phyloP scores from a whole-genome alignment of 2,888 invertebrate species.

The Scaptomyza caliginosa region DNA sequence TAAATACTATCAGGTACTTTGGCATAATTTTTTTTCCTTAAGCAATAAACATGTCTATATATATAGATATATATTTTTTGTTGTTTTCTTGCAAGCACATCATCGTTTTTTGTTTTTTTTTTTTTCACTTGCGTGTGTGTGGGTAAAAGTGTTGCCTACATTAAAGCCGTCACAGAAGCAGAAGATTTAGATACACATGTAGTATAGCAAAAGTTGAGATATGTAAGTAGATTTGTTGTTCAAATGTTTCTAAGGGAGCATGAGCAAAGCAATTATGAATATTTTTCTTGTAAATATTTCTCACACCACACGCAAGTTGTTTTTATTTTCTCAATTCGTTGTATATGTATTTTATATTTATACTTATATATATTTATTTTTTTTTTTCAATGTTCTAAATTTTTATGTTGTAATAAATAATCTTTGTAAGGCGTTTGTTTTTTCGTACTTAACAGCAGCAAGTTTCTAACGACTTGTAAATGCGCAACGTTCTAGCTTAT shows the following conservation, averaged over 20 bases:
- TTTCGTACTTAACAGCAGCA: slow-evolving; percentile 53
- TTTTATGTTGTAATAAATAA: slow-evolving; percentile 47
- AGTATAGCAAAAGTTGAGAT: slow-evolving; percentile 13
- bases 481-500: slow-evolving; percentile 43
- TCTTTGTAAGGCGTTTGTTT: slow-evolving; percentile 61
- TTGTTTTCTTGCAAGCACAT: slow-evolving; percentile 31
- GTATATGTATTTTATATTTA: neutral
- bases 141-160: slow-evolving; percentile 20
- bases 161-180: slow-evolving; percentile 9
- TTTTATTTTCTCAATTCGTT: neutral
- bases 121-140: slow-evolving; percentile 12
- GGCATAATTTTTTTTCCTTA: slow-evolving; percentile 77
- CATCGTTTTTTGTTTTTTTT: slow-evolving; percentile 8
- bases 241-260: neutral
- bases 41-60: slow-evolving; percentile 20
- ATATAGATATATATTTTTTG: no score
- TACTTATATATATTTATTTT: slow-evolving; percentile 5
- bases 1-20: slow-evolving; percentile 83
- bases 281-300: neutral
- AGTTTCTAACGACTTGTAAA: slow-evolving; percentile 48
- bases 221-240: slow-evolving; percentile 12
- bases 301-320: slow-evolving; percentile 42
- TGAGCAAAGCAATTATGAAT: slow-evolving; percentile 19
- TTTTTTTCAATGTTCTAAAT: neutral
- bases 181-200: neutral